Conservation (phyloP, 1,140 invertebrate genomes). For the Cylas formicarius region DNA sequence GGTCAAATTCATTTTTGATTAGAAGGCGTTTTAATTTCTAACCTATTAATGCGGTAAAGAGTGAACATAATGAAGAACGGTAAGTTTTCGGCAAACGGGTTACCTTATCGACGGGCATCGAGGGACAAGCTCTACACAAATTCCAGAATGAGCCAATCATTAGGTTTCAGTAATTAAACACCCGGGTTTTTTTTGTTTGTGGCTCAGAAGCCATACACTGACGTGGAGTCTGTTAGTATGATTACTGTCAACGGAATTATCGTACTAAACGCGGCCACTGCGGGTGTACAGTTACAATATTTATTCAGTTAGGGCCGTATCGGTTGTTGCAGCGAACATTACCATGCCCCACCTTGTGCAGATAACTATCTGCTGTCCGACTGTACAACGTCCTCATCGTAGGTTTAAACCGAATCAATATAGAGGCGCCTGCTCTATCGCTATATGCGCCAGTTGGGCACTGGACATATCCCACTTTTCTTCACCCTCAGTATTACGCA, state of each 20-base stretch:
- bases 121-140: conserved; percentile 85
- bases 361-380: conserved; percentile 19
- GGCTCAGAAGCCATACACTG: conserved; percentile 20
- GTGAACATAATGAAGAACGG: neutral
- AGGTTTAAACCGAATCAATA: conserved; percentile 27
- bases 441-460: conserved; percentile 20
- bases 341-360: conserved; percentile 22
- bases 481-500: conserved; percentile 19
- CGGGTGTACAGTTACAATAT: no score
- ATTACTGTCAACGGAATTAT: conserved; percentile 6
- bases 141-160: conserved; percentile 94
- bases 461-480: conserved; percentile 13
- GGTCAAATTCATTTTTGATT: no score
- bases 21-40: no score
- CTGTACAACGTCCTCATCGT: conserved; percentile 15
- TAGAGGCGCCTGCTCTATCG: conserved; percentile 26
- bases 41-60: no score
- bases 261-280: no score
- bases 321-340: conserved; percentile 11
- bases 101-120: conserved; percentile 90
- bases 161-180: conserved; percentile 15
- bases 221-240: neutral
- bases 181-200: conserved; percentile 3
- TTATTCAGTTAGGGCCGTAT: conserved; percentile 12
- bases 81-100: conserved; percentile 33